Conservation (phyloP, 1,140 invertebrate genomes). For the Sycophila sp. region DNA sequence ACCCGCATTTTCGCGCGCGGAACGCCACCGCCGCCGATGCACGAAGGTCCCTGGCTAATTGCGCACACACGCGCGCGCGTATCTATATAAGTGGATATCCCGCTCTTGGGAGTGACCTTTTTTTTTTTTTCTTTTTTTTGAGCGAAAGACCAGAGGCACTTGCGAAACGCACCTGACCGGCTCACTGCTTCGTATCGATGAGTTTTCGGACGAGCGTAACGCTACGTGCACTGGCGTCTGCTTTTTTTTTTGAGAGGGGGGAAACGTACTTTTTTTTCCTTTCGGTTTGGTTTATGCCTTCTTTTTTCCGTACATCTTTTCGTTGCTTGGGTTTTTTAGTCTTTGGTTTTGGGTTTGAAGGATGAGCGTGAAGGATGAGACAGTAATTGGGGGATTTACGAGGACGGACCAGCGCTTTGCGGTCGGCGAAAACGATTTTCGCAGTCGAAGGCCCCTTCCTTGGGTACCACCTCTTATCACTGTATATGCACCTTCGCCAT, state of each 20-base stretch:
- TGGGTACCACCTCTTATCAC: neutral
- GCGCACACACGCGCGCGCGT: neutral
- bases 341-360: no score
- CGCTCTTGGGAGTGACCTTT: no score
- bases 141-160: no score
- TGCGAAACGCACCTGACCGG: no score
- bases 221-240: no score
- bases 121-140: no score
- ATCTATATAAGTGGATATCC: neutral
- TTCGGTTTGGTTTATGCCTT: neutral
- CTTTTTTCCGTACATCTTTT: no score
- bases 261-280: neutral
- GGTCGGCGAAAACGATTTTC: constrained; percentile 1
- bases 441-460: neutral
- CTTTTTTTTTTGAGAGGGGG: no score
- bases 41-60: neutral
- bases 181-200: no score
- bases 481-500: neutral
- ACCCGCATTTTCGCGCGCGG: neutral
- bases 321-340: no score
- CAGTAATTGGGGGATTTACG: constrained; percentile 14
- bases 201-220: no score
- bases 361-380: neutral
- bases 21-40: neutral
- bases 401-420: neutral